Percentiles rank a stretch among this genome's conserved stretches.
phyloP scores from a whole-genome alignment of 2,797 vertebrate genomes.

The Melanotaenia trifasciata region DNA sequence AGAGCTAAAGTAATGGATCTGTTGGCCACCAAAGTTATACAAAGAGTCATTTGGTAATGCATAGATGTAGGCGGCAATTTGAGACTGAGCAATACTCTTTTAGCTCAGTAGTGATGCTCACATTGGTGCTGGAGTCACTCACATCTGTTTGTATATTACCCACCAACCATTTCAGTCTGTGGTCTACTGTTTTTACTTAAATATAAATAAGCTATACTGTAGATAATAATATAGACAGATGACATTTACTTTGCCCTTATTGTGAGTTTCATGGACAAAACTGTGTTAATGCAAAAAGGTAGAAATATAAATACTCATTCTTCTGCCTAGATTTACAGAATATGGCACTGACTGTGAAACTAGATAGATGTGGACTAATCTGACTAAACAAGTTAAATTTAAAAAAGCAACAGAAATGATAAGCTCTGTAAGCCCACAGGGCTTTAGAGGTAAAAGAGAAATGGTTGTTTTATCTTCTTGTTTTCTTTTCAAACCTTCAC shows the following conservation, averaged over 20 bases:
- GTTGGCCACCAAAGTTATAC: conserved; percentile 6
- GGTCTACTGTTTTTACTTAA: background rate
- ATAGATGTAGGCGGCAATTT: conserved; percentile 17
- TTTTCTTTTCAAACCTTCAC: too few species aligned
- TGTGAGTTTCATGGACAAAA: too few species aligned
- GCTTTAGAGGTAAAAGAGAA: too few species aligned
- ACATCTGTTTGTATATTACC: conserved; percentile 10
- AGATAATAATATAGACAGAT: background rate
- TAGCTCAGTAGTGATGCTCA: background rate
- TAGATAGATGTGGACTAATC: background rate
- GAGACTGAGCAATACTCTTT: background rate
- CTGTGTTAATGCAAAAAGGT: background rate
- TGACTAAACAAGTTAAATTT: too few species aligned
- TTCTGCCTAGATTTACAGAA: too few species aligned
- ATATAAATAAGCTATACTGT: too few species aligned
- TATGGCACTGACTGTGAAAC: background rate
- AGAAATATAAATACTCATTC: background rate
- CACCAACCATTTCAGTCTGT: background rate
- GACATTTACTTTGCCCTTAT: too few species aligned
- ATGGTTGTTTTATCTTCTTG: too few species aligned
- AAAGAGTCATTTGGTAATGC: conserved; percentile 7
- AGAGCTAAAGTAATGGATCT: conserved; percentile 16
- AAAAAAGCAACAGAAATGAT: too few species aligned
- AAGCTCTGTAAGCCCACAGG: too few species aligned
- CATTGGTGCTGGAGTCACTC: background rate